Percentiles rank a stretch among this genome's conserved stretches.
Conservation (phyloP, 2,797 vertebrate genomes). For the Urosaurus nigricauda region DNA sequence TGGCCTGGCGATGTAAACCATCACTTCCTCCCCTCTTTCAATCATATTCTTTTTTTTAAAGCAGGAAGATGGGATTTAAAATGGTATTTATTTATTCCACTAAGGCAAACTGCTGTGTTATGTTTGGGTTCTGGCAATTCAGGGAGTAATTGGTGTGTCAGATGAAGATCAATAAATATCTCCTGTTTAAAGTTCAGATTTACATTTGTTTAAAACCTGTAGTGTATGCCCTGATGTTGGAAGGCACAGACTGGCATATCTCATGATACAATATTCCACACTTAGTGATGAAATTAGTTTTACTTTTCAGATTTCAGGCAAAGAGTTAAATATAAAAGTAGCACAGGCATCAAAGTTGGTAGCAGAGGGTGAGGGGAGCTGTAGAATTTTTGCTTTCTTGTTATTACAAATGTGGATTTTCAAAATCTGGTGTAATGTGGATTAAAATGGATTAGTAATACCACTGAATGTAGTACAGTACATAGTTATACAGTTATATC, state of each 20-base stretch:
- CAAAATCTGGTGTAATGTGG: neutral
- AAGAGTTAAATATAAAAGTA: slow-evolving; percentile 4
- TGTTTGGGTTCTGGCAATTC: neutral
- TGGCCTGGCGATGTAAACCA: neutral
- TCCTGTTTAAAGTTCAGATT: neutral
- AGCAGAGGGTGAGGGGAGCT: no score
- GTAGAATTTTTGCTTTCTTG: neutral
- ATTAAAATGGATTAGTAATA: slow-evolving; percentile 4
- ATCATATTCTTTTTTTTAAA: neutral
- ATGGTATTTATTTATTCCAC: neutral
- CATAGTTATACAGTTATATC: neutral
- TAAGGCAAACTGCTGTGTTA: neutral
- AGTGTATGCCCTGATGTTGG: neutral
- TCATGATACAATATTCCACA: neutral
- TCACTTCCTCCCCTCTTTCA: neutral
- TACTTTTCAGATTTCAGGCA: neutral
- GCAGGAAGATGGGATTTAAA: neutral
- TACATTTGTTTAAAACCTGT: neutral
- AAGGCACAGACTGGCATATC: slow-evolving; percentile 19
- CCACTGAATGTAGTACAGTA: neutral
- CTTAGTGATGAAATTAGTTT: neutral
- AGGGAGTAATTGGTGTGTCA: neutral
- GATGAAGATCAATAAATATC: neutral
- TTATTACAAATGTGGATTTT: neutral
- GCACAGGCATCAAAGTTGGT: neutral